Conservation (phyloP, 2,113 vertebrate genomes). For the Aplodontia rufa region DNA sequence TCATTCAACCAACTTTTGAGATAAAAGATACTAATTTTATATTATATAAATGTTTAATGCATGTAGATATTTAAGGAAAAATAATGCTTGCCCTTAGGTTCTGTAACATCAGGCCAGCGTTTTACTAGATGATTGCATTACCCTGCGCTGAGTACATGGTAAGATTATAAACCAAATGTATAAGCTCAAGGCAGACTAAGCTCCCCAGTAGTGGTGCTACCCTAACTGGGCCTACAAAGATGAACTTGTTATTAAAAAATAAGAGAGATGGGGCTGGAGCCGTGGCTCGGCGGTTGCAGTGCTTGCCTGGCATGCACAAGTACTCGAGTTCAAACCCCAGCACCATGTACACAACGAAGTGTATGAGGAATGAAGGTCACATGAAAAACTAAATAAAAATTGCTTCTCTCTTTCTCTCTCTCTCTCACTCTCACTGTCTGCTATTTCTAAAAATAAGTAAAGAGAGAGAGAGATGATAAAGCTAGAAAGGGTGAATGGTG, state of each 20-base stretch:
- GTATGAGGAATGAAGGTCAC: no score
- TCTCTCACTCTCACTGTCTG: no score
- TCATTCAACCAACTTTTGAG: neutral
- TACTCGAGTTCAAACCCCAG: no score
- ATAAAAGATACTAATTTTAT: neutral
- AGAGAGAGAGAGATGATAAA: neutral
- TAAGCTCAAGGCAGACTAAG: neutral
- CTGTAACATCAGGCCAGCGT: neutral
- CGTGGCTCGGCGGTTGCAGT: no score
- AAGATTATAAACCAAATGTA: neutral
- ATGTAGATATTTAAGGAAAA: neutral
- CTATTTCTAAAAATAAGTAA: no score
- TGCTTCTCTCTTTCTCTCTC: no score
- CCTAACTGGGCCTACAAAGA: neutral
- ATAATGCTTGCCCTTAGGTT: neutral
- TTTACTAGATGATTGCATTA: neutral
- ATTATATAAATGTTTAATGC: neutral
- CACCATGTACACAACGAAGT: no score
- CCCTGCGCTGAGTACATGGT: no score
- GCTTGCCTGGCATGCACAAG: no score
- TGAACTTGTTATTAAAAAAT: neutral
- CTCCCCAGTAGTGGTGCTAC: neutral
- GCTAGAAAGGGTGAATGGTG: neutral
- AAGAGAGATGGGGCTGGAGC: no score
- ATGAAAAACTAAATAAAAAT: no score